These are phyloP conservation scores for Catharus bicknelli DNA, from an alignment of 2,113 vertebrate genomes.

Conservation along the genomic window DNA sequence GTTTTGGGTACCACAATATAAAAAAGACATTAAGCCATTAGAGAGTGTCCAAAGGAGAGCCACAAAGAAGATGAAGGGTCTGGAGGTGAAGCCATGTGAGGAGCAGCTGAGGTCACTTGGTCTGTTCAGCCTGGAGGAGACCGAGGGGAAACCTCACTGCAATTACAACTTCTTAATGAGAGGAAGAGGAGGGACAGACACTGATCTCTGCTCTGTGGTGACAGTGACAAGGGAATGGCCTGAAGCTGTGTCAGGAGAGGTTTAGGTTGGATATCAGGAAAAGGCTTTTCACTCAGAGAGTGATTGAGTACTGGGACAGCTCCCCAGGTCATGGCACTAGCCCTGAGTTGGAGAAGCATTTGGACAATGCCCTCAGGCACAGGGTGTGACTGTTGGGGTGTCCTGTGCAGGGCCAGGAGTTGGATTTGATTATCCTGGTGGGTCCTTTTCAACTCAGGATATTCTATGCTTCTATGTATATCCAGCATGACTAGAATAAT, in stretches of 20 bases:
- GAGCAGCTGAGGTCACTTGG: neutral
- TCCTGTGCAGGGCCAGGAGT: neutral
- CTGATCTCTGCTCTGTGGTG: neutral
- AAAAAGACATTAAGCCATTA: neutral
- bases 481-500: neutral
- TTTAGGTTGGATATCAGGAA: neutral
- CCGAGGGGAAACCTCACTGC: neutral
- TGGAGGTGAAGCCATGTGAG: neutral
- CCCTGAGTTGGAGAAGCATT: rapidly evolving
- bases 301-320: neutral
- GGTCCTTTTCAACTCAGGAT: neutral
- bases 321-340: neutral
- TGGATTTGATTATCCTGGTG: neutral
- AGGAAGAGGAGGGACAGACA: neutral
- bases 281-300: rapidly evolving
- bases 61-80: neutral
- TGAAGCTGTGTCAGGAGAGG: neutral
- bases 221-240: neutral
- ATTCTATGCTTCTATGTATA: neutral
- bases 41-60: neutral
- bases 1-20: neutral
- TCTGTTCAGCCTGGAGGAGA: neutral
- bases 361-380: neutral
- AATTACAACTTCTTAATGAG: rapidly evolving
- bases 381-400: neutral